These are phyloP conservation scores for Micromys minutus DNA, from an alignment of 2,113 vertebrate genomes.

Conservation along the genomic window DNA sequence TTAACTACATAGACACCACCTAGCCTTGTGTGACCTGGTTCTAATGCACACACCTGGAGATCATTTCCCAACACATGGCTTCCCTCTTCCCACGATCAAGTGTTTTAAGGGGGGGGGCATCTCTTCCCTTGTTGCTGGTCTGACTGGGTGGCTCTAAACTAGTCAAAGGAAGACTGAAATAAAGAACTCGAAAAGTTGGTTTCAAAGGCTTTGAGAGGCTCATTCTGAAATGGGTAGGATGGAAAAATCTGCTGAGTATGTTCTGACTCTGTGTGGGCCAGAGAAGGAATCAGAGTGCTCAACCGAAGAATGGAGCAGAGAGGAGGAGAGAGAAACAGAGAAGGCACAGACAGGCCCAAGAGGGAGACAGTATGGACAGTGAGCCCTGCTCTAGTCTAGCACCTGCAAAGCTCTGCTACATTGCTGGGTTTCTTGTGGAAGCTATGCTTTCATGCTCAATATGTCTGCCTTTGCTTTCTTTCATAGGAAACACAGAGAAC, in stretches of 20 bases:
- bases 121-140: background rate
- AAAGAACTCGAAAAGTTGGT: background rate
- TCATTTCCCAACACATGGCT: conserved; percentile 6
- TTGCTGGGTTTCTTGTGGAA: background rate
- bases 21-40: background rate
- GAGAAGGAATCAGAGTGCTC: background rate
- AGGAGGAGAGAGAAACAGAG: background rate
- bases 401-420: background rate
- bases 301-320: background rate
- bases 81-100: background rate
- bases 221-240: background rate
- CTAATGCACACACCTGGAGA: background rate
- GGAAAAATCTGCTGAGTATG: background rate
- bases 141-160: background rate
- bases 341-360: background rate
- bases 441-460: background rate
- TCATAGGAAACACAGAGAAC: background rate
- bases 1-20: background rate
- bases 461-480: background rate
- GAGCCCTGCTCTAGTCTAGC: background rate
- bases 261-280: background rate
- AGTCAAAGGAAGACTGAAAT: background rate
- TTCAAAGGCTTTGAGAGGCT: background rate
- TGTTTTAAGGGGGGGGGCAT: background rate
- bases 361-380: background rate